Base-by-base conservation (phyloP, 1,140 invertebrate genomes). In the Vollenhovia emeryi region DNA sequence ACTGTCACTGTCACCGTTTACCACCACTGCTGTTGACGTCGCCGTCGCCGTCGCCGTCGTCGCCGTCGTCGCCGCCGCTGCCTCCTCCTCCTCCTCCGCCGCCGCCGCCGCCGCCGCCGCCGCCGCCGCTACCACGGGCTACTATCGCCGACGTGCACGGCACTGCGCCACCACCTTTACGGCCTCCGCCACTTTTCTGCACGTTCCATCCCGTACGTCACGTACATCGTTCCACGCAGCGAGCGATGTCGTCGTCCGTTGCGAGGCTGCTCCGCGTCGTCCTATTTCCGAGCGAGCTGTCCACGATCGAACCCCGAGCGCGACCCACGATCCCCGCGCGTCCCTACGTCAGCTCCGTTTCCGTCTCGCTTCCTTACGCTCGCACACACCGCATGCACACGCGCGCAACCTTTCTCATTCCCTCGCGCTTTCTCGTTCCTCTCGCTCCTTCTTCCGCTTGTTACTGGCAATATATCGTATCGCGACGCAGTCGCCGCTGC, bases 171-270 rank as follows among this genome's bases (percentile, higher is more conserved):
- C 57, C 78, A 74, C 59, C 82, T 85, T 90, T 86, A 90, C 86
- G 74, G 60, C 83, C 75, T 76, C 84, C 86, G 88, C 88, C 88
- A 89, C 88, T 90, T 88, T 88, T 66, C 64, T 89, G 55, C 57
- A 84, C 89, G 75, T 57, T 57, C 60, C 86, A 86, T 73, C 73
- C 64, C 57, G 55, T 8, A 13, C 6, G 50, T 74, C 86, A 40
- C 75, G 78, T 79, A 84, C 86, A 88, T 36, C 33, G 84, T 86
- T 86, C 43, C 78, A 74, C 50, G 55, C 36, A 76, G 24, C 73
- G 40, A 75, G 45, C 73, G 84, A 62, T 48, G 21, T 27, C 50
- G 43, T 48, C 18, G 7, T 21, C 13, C 50, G 9, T n/a, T n/a
- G n/a, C n/a, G n/a, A n/a, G n/a, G n/a, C n/a, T n/a, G n/a, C n/a